Base-by-base conservation (phyloP, 2,797 vertebrate genomes). In the Sebastes variabilis region DNA sequence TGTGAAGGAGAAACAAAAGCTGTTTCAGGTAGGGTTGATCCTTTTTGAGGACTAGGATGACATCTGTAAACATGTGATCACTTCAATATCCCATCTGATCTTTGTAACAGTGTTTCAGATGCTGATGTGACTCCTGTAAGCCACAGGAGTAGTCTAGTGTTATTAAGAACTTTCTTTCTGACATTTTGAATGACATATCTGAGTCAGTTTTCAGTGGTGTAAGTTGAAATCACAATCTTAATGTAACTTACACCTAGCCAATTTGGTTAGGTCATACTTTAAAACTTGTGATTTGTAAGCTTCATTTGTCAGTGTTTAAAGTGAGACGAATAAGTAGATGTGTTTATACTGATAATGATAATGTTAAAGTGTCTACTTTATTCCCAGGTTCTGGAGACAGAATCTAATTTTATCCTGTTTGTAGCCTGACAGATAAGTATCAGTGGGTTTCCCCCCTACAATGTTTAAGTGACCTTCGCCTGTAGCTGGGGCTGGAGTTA, bases 1-100 rank as follows among this genome's bases (percentile, higher is more conserved):
- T 88, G 92, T 98, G 77, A 54, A 91, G 66, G 92, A 95, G 20
- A 92, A 96, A 60, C 97, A 98, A 90, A 97, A 96, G 87, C 8
- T 95, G 16, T 98, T 98, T 88, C 97, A 98, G 96, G 97, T 97
- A 61, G 36, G 77, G 13, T 59, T 22, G 1, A 36, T 56, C 29
- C 29, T 56, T 42, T 29, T 38, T 38, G 12, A 30, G 20, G 20
- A 36, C 24, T 4, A 25, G 32, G 36, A 30, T 56, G 42, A 46
- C 25, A 20, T 46, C 20, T 49, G 14, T 58, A 24, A 56, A 76
- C 0, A 0, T 55, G 1, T 32, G 22, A 56, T 69, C 36, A 2
- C 42, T 29, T 29, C 2, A 67, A 2, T 42, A 36, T 71, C 29
- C 8, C 13, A 24, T 56, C 2, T 60, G 6, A 16, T 58, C 18